Evolutionary conservation across 2,797 vertebrate species (phyloP).

Genomic region (Pangasius macronema): DNA sequence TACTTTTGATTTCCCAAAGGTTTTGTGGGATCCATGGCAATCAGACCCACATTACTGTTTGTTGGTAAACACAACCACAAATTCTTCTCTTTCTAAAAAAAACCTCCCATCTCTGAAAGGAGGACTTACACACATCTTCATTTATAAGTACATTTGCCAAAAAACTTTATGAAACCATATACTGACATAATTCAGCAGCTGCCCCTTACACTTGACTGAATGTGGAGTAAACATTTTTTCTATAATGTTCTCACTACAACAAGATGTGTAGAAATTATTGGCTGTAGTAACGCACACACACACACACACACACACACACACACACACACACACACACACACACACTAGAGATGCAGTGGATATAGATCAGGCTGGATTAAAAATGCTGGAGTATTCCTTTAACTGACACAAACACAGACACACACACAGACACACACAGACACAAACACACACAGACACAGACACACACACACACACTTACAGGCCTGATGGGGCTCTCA

Average conservation of each 20-base stretch:
- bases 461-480: conserved; percentile 62
- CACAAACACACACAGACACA: conserved; percentile 33
- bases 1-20: background rate
- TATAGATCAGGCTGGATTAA: too few relatives aligned
- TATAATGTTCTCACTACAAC: background rate
- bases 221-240: background rate
- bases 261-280: background rate
- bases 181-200: background rate
- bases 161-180: background rate
- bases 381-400: background rate
- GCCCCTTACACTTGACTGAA: background rate
- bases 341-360: background rate
- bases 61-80: background rate
- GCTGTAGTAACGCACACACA: background rate
- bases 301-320: background rate
- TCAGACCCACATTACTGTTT: background rate
- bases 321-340: background rate
- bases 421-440: background rate
- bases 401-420: background rate
- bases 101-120: background rate
- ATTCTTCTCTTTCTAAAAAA: background rate
- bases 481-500: conserved; percentile 69
- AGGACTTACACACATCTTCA: background rate
- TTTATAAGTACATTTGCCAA: background rate
- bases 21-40: background rate